Evolutionary conservation across 1,140 invertebrate species (phyloP), one percentile per base, ranked within the genome.

Genomic region (Ladona fulva): DNA sequence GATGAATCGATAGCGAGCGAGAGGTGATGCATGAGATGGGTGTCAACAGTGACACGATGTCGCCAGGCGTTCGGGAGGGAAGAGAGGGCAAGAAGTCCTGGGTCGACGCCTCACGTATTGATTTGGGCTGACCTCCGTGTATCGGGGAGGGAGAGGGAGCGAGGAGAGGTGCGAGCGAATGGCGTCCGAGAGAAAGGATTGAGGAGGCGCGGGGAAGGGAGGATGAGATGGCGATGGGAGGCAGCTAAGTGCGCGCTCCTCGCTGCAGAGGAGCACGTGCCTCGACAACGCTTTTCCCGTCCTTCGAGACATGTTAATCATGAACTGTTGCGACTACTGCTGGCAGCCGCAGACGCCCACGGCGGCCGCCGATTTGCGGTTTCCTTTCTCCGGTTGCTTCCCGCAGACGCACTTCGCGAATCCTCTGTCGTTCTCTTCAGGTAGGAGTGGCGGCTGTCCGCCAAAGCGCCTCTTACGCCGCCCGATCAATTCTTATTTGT

Each of bases 131-230:
- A 42, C 52, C 29, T 74, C 25, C 37, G 16, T 44, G 22, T 24
- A 29, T 16, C 24, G 73, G 59, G 52, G 24, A 52, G 77, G 52
- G 24, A 22, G 29, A 52, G 77, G 59, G 59, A 0, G 1, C 29
- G 1, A 37, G 16, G 1, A 1, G 1, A 37, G 16, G 42, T 24
- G 75, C 42, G 74, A 59, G 42, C 37, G 29, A 22, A 22, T 25
- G 42, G 74, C 24, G 78, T 37, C 29, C 29, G 29, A 37, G 29
- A 37, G 7, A 73, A 52, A 52, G 37, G 76, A 78, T 76, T 74
- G 78, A 73, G 74, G 77, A 79, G 79, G 78, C 76, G 80, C 79
- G 79, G 79, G 80, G 77, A 78, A 80, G 79, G 79, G 80, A 80
- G 76, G 78, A 78, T 78, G 79, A 81, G 80, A 79, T 79, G 78